These are phyloP conservation scores for Nipponia nippon DNA, from an alignment of 2,113 vertebrate species.

Conservation along the genomic window DNA sequence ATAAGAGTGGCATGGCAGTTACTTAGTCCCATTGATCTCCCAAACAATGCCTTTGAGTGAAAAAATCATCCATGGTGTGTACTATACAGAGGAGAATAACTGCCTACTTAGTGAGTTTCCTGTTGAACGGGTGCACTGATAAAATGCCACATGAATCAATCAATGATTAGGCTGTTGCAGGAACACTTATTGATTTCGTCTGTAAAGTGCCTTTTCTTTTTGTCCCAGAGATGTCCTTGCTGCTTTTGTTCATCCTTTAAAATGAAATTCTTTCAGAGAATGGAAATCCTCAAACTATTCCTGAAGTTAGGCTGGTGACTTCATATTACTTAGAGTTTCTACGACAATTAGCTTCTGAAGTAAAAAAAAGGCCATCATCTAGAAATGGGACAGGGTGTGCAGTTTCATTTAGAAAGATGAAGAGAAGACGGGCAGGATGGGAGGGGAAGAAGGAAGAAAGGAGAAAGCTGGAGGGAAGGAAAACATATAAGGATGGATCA, in stretches of 20 bases:
- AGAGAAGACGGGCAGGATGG: neutral
- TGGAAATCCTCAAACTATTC: neutral
- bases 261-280: neutral
- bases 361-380: neutral
- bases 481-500: neutral
- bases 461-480: neutral
- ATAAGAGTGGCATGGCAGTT: neutral
- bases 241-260: neutral
- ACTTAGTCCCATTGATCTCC: neutral
- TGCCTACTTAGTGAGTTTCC: neutral
- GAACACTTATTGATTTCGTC: neutral
- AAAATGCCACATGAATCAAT: neutral
- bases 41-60: neutral
- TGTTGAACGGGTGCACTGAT: neutral
- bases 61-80: neutral
- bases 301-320: neutral
- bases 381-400: neutral
- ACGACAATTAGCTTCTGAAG: neutral
- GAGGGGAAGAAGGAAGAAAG: neutral
- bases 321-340: neutral
- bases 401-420: neutral
- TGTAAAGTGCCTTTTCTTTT: neutral
- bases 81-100: neutral
- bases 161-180: slow-evolving; percentile 3
- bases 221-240: neutral